These are phyloP conservation scores for Synergus japonicus DNA, from an alignment of 2,888 invertebrate species.

Conservation along the genomic window DNA sequence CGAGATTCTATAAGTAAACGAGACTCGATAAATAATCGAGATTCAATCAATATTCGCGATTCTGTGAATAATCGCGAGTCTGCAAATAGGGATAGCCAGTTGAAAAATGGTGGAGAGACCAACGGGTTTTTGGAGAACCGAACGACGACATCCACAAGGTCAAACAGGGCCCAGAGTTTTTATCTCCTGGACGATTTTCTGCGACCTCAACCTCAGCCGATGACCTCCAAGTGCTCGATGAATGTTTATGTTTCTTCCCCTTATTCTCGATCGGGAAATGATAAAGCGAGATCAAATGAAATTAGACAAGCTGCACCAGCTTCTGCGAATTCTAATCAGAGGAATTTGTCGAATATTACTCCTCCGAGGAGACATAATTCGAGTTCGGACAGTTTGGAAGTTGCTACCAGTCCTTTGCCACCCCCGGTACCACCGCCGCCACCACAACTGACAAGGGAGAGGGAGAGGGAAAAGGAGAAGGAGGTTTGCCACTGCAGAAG, in stretches of 20 bases:
- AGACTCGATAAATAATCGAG: background rate
- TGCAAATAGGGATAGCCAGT: background rate
- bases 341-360: slow-evolving; percentile 70
- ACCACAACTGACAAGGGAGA: slow-evolving; percentile 67
- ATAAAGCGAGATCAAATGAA: slow-evolving; percentile 59
- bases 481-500: slow-evolving; percentile 73
- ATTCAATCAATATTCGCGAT: background rate
- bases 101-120: slow-evolving; percentile 48
- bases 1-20: background rate
- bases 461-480: slow-evolving; percentile 63
- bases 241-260: slow-evolving; percentile 73
- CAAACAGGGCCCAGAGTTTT: slow-evolving; percentile 77
- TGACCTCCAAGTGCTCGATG: slow-evolving; percentile 66
- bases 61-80: background rate
- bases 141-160: slow-evolving; percentile 64
- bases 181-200: slow-evolving; percentile 78
- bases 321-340: slow-evolving; percentile 40
- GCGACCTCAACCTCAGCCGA: slow-evolving; percentile 67
- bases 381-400: slow-evolving; percentile 75
- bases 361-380: slow-evolving; percentile 75
- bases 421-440: slow-evolving; percentile 79
- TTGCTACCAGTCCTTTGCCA: slow-evolving; percentile 75
- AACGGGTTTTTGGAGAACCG: slow-evolving; percentile 48
- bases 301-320: slow-evolving; percentile 48
- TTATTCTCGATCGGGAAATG: slow-evolving; percentile 57